Conservation (phyloP, 1,140 invertebrate genomes). For the Drosophila guanche region DNA sequence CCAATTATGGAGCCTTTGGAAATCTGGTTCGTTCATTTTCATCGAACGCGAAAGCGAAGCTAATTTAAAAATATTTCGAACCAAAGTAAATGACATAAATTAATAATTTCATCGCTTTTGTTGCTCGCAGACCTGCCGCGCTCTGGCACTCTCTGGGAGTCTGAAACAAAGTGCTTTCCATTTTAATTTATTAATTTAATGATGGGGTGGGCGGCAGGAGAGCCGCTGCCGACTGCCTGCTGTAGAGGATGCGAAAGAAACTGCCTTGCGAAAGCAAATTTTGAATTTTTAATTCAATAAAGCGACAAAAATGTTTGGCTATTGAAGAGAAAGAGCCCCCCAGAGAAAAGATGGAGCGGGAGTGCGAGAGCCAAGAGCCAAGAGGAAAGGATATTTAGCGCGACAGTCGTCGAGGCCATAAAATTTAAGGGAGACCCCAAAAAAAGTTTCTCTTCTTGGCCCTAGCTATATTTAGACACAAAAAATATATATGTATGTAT, state of each 20-base stretch:
- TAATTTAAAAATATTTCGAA: conserved; percentile 71
- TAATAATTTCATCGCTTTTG: conserved; percentile 69
- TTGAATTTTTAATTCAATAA: conserved; percentile 81
- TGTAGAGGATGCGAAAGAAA: conserved; percentile 25
- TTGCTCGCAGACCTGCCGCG: not conserved
- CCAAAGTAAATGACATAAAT: conserved; percentile 77
- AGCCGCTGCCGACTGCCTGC: not conserved
- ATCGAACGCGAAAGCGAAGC: conserved; percentile 42
- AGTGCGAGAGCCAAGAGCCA: conserved; percentile 7
- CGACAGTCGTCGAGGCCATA: conserved; percentile 70
- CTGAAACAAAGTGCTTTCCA: conserved; percentile 79
- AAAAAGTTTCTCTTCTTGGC: conserved; percentile 29
- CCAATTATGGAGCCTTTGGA: conserved; percentile 63
- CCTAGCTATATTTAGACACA: conserved; percentile 49
- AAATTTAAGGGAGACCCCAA: conserved; percentile 56
- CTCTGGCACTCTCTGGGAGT: conserved; percentile 9
- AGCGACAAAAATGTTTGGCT: conserved; percentile 69
- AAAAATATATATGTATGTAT: conserved; percentile 44
- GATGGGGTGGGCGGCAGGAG: conserved; percentile 32
- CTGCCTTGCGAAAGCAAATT: conserved; percentile 51
- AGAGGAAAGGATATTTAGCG: conserved; percentile 61
- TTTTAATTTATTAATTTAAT: conserved; percentile 83
- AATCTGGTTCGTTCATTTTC: conserved; percentile 62
- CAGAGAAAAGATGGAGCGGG: not conserved
- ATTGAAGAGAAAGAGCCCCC: conserved; percentile 49